Evolutionary conservation across 2,888 invertebrate species (phyloP), one percentile per base, ranked within the genome.

Genomic region (Meghimatium bilineatum): DNA sequence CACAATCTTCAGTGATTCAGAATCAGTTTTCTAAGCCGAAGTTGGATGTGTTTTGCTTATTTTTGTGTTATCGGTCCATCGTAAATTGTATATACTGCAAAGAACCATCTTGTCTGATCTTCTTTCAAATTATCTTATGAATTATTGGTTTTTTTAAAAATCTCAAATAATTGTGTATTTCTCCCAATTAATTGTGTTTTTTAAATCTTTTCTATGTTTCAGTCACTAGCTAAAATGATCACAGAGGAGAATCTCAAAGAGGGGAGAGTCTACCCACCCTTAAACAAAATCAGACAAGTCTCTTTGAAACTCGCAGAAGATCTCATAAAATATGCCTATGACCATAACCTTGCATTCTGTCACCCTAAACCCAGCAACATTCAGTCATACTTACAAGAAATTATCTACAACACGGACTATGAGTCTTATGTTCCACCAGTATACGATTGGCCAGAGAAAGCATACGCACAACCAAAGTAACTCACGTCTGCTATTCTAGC

Each of bases 181-280:
- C n/a, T n/a, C n/a, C n/a, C n/a, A n/a, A n/a, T n/a, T 23, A 32
- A 66, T 66, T 1, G 14, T 32, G 3, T 29, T 32, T 1, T 26
- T 44, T 72, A n/a, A 38, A 2, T 72, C 17, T 12, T 12, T 29
- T 17, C 29, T 44, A n/a, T 72, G 69, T 77, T 81, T 1, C 86
- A 90, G 90, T 85, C 88, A 81, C 94, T 99, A 81, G 96, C 98
- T 0, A 95, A 96, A 3, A 95, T 97, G 82, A 98, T 98, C 8
- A 95, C 96, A 0, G 95, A 97, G 78, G 95, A 95, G 1, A 96
- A 98, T 94, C 94, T 99, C 90, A 95, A 95, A 1, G 95, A 95
- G 80, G 99, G 99, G 84, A 96, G 97, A 88, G 95, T 99, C 83
- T 99, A 99, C 94, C 99, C 99, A 32, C 97, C 98, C 0, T 95